A percentile compares a stretch with the other conserved stretches of the same genome.
Evolutionary conservation across 2,888 invertebrate species (phyloP).

Genomic region (Ennomos erosarius): DNA sequence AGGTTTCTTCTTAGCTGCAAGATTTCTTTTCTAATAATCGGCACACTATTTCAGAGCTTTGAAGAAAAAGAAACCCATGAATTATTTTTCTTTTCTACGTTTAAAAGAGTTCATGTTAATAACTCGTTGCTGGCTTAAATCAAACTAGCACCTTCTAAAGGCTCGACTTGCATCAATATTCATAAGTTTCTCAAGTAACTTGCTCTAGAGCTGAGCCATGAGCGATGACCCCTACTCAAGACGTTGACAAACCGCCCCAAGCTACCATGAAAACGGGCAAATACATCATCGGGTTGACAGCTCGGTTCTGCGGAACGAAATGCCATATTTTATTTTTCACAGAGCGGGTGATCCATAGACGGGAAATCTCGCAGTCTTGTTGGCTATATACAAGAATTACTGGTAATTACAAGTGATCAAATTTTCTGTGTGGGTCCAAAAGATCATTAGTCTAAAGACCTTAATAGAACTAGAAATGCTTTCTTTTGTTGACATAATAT

Average conservation of each 20-base stretch:
- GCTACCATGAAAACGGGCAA: constrained; percentile 82
- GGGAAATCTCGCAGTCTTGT: constrained; percentile 8
- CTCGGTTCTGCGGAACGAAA: constrained; percentile 74
- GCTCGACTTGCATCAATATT: constrained; percentile 51
- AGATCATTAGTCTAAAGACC: too few relatives aligned
- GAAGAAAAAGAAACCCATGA: too few relatives aligned
- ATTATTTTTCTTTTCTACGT: too few relatives aligned
- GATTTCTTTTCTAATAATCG: too few relatives aligned
- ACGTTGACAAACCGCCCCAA: constrained; percentile 82
- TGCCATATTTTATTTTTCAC: constrained; percentile 79
- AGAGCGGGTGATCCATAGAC: constrained; percentile 9
- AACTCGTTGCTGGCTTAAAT: too few relatives aligned
- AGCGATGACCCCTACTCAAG: constrained; percentile 79
- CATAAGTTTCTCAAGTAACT: constrained; percentile 53
- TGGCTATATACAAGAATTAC: not conserved
- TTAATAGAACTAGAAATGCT: too few relatives aligned
- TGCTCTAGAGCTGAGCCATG: constrained; percentile 56
- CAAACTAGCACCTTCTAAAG: constrained; percentile 2
- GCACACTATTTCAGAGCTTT: too few relatives aligned
- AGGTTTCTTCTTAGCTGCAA: constrained; percentile 7
- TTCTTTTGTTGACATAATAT: too few relatives aligned
- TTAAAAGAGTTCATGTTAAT: too few relatives aligned
- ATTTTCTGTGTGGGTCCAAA: too few relatives aligned
- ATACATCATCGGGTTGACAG: constrained; percentile 82
- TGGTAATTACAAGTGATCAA: too few relatives aligned